Evolutionary conservation across 2,888 invertebrate genomes (phyloP).

Genomic region (Ptychoptera albimana): DNA sequence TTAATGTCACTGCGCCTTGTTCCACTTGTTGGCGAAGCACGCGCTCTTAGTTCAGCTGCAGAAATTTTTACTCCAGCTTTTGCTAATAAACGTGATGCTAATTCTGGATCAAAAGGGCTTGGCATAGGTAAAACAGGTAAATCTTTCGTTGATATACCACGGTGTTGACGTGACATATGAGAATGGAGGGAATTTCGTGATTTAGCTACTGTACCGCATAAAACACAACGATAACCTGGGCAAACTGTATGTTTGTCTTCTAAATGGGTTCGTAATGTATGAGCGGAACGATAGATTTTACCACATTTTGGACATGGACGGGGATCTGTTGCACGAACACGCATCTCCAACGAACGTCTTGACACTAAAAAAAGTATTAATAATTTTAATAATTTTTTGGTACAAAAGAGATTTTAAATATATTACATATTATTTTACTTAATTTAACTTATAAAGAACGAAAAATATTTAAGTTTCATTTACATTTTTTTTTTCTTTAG

Average conservation of each 20-base stretch:
- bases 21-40: conserved; percentile 69
- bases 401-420: conserved; percentile 1
- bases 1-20: conserved; percentile 61
- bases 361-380: conserved; percentile 35
- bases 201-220: conserved; percentile 86
- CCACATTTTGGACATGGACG: conserved; percentile 86
- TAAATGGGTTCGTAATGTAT: conserved; percentile 77
- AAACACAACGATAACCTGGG: conserved; percentile 79
- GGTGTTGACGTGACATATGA: conserved; percentile 86
- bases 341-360: conserved; percentile 67
- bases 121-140: conserved; percentile 86
- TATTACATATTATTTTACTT: conserved; percentile 9
- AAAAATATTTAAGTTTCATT: conserved; percentile 6
- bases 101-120: conserved; percentile 76
- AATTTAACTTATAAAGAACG: background rate
- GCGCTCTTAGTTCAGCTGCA: conserved; percentile 64
- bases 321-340: conserved; percentile 82
- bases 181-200: conserved; percentile 83
- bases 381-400: background rate
- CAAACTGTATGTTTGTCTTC: conserved; percentile 90
- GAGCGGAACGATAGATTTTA: conserved; percentile 82
- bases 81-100: conserved; percentile 69
- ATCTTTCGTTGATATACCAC: conserved; percentile 86
- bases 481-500: conserved; percentile 5
- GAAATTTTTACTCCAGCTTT: conserved; percentile 81